Base-by-base conservation (phyloP, 2,113 vertebrate species). In the Holacanthus passer region DNA sequence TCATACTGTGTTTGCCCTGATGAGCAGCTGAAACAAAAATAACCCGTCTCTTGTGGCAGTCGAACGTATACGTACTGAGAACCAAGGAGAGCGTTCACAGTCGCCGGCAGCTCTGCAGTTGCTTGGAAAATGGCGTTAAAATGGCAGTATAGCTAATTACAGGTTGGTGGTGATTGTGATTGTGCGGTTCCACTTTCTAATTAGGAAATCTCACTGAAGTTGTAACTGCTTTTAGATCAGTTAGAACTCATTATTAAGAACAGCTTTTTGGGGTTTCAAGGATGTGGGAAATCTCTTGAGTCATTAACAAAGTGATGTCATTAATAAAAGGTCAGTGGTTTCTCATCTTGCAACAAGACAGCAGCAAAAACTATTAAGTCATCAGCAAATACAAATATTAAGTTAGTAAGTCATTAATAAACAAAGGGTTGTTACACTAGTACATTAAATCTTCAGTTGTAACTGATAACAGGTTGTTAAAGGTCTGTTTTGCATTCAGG, bases 21-120 rank as follows among this genome's bases (percentile, higher is more conserved):
- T 59, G 75, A 86, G 83, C 75, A 71, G 55, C 73, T 37, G 53
- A 69, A n/a, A 75, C 56, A 82, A 80, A 91, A 90, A 88, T 88
- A 88, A 66, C 85, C 37, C 1, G 39, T 70, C 81, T 87, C 58
- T 64, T 60, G 45, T 56, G 29, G 32, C 48, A 48, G 41, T 50
- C 53, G 2, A 81, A 77, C 9, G 1, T 63, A 55, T 31, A 72
- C 13, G 17, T 45, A 8, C 43, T 70, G 29, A 7, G 22, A 64
- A 67, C 7, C 22, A 5, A 7, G 37, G 10, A n/a, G 20, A 73
- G 37, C 41, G 45, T 73, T 82, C 56, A 59, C 31, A 63, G 45
- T 3, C 17, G 35, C 16, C 9, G 35, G 35, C n/a, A 37, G 59
- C 55, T 22, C 4, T 2, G 1, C 19, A 29, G 0, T 11, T 47